Percentiles rank a stretch among this genome's conserved stretches.
These are phyloP conservation scores for Austrofundulus limnaeus DNA, from an alignment of 2,113 vertebrate species.

Conservation along the genomic window DNA sequence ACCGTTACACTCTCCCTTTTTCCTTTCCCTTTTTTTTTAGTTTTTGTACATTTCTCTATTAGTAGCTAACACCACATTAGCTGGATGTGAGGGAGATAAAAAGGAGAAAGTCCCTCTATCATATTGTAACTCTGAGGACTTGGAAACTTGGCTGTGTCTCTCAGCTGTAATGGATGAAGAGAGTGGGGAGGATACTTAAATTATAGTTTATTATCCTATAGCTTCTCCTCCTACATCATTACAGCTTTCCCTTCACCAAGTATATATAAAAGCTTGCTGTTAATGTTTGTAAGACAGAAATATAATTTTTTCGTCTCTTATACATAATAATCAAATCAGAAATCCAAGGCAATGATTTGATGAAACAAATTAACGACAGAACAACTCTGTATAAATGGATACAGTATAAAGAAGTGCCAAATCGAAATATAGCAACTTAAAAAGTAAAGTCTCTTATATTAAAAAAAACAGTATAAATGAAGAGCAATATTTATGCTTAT, in stretches of 20 bases:
- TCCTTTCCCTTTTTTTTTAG: neutral
- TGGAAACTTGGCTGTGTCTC: slow-evolving; percentile 53
- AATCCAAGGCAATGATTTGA: no score
- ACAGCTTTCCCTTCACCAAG: slow-evolving; percentile 8
- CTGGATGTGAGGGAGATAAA: slow-evolving; percentile 33
- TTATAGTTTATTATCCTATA: slow-evolving; percentile 20
- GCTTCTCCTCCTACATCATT: slow-evolving; percentile 8
- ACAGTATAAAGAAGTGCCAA: no score
- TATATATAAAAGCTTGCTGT: neutral
- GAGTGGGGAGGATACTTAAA: slow-evolving; percentile 25
- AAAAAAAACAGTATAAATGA: neutral
- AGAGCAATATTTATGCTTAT: neutral
- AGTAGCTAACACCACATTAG: slow-evolving; percentile 4
- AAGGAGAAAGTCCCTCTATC: slow-evolving; percentile 26
- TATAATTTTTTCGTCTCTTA: no score
- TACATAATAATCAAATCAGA: no score
- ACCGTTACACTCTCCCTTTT: neutral
- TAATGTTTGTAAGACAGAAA: no score
- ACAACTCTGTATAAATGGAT: no score
- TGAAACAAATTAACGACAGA: no score
- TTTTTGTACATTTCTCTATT: slow-evolving; percentile 10
- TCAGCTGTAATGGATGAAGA: slow-evolving; percentile 69
- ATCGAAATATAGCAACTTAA: no score
- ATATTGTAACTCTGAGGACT: slow-evolving; percentile 49
- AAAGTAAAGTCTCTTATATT: neutral